Base-by-base conservation (phyloP, 2,888 invertebrate species). In the Cancer borealis region DNA sequence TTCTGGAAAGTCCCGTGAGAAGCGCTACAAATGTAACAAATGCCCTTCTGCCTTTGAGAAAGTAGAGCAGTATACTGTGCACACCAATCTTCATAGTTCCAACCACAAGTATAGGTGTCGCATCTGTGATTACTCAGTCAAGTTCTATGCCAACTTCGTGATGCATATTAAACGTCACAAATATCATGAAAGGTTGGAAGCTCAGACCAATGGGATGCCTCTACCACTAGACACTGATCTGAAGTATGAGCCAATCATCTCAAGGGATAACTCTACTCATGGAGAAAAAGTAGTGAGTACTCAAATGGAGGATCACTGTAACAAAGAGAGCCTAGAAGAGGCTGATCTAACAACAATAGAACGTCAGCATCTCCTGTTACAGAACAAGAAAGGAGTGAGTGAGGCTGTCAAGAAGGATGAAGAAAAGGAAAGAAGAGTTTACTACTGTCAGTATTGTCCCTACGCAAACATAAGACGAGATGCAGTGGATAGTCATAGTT, bases 11-110 rank as follows among this genome's bases (percentile, higher is more conserved):
- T 93, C 95, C 12, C 98, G 98, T 96, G 98, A 98, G 96, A 98
- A 98, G 96, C 97, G 98, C 5, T 98, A 98, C 96, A 98, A 98
- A 96, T 98, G 98, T 96, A 97, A 98, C 96, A 98, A 98, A 96
- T 98, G 98, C 96, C 98, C 98, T 0, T 98, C 98, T 88, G 98
- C 98, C 0, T 98, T 98, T 96, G 98, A 98, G 96, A 98, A 98
- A 96, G 97, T 98, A 79, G 98, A 98, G 96, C 98, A 98, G 96
- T 98, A 98, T 96, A 98, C 98, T 96, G 97, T 98, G 47, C 98
- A 98, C 96, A 96, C 98, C 96, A 98, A 98, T 30, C 97, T 98
- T 88, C 98, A 98, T 96, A 98, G 98, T 4, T 98, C 98, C 0
- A 98, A 98, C 96, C 98, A 98, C 96, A 97, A 98, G 95, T 98